A percentile compares a stretch with the other conserved stretches of the same genome.
phyloP scores from a whole-genome alignment of 2,113 vertebrate species.

The Procavia capensis region DNA sequence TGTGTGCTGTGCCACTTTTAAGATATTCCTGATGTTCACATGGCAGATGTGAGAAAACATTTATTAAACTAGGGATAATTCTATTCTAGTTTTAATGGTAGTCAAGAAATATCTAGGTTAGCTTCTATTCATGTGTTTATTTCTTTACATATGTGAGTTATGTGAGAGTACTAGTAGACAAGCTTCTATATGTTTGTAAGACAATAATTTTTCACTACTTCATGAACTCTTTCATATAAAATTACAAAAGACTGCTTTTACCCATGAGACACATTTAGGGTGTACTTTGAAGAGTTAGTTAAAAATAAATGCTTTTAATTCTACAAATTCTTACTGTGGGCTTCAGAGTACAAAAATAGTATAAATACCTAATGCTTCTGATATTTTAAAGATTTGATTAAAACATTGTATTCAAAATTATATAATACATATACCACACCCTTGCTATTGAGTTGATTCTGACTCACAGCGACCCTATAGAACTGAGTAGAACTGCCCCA shows the following conservation, averaged over 20 bases:
- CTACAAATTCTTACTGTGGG: not conserved
- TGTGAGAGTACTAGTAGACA: not conserved
- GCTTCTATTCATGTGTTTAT: not conserved
- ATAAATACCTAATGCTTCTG: not conserved
- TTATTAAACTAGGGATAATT: not conserved
- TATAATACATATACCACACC: not conserved
- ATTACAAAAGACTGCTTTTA: not conserved
- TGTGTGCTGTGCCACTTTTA: not conserved
- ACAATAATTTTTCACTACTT: not conserved
- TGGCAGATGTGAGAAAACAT: not conserved
- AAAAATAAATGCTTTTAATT: conserved; percentile 15
- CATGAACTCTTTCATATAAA: conserved; percentile 15
- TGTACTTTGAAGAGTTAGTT: conserved; percentile 46
- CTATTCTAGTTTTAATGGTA: not conserved
- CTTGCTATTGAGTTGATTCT: no score
- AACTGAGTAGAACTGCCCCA: no score
- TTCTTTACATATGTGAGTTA: not conserved
- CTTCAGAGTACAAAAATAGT: not conserved
- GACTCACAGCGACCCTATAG: no score
- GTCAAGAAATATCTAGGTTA: not conserved
- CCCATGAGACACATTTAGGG: not conserved
- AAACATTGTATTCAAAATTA: not conserved
- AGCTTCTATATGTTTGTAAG: not conserved
- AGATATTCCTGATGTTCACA: not conserved
- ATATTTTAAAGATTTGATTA: conserved; percentile 43